Evolutionary conservation across 2,797 vertebrate genomes (phyloP), one percentile per base, ranked within the genome.

Genomic region (Otolemur crassicaudatus): DNA sequence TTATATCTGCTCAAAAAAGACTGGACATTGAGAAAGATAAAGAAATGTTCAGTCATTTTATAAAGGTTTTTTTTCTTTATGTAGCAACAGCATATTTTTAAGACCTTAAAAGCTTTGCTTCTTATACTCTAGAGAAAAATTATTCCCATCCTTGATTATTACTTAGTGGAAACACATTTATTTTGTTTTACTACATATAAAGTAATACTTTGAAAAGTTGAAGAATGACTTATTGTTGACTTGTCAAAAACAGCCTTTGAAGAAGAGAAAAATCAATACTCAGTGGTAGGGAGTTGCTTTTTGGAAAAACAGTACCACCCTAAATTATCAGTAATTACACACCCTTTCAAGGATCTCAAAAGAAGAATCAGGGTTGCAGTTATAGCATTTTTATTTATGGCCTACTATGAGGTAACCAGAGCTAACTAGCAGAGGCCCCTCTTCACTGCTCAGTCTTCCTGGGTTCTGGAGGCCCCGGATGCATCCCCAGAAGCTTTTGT

Each of bases 131-230:
- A 83, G 29, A 58, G 53, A 84, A 91, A 76, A 90, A 14, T 34
- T 76, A 73, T 37, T 53, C 8, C 10, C 0, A 49, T 3, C 0
- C 9, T 67, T 69, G 13, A 70, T 90, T 34, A 69, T 43, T 79
- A 58, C 53, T 94, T 87, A 77, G 56, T 87, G 29, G 19, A 72
- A 96, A 53, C 4, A 79, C 56, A 76, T 93, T 29, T 1, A 49
- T 81, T 91, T 65, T 72, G 20, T 81, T 95, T 96, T 82, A 29
- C 20, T 25, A 63, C 70, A 76, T 82, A 67, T 40, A 92, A 86
- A 86, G n/a, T 14, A 90, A 77, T 63, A 61, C 7, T 40, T 85
- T 75, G 12, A 73, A 90, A 77, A 85, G 20, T 14, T 61, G 13
- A 91, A 96, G 31, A 70, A 56, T 73, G 10, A 17, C 10, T 85